A percentile compares a stretch with the other conserved stretches of the same genome.
These are phyloP conservation scores for Trematocara zebra DNA, from an alignment of 2,113 vertebrate genomes.

Conservation along the genomic window DNA sequence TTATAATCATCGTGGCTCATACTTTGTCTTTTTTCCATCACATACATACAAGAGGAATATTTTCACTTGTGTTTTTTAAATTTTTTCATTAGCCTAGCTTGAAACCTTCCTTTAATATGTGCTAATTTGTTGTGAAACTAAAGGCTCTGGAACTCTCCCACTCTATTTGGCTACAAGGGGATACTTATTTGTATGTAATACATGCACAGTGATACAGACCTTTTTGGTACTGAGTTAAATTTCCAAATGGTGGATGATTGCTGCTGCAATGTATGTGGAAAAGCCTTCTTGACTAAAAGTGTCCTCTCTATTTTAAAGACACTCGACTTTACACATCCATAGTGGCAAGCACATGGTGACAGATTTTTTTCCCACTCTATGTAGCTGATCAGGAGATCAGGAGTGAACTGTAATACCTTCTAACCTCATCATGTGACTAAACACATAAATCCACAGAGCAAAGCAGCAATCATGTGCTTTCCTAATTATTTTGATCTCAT, in stretches of 20 bases:
- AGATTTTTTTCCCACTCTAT: slow-evolving; percentile 2
- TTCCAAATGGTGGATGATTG: slow-evolving; percentile 18
- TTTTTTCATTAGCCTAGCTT: neutral
- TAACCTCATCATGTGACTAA: neutral
- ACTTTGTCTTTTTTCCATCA: fast-evolving
- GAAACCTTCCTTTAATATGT: neutral
- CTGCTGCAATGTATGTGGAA: slow-evolving; percentile 20
- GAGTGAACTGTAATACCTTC: neutral
- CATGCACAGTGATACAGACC: neutral
- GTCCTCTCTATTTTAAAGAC: slow-evolving; percentile 29
- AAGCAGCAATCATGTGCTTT: neutral
- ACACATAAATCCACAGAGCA: neutral
- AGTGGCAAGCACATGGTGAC: slow-evolving; percentile 15
- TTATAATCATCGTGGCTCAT: neutral
- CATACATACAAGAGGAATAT: neutral
- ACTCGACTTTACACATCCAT: neutral
- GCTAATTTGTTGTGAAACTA: neutral
- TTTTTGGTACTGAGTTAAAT: neutral
- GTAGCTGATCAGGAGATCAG: slow-evolving; percentile 12
- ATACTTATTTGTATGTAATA: neutral
- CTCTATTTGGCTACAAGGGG: neutral
- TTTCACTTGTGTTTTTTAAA: neutral
- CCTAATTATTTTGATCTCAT: neutral
- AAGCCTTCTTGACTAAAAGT: slow-evolving; percentile 37
- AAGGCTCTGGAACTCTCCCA: neutral